A percentile compares a stretch with the other conserved stretches of the same genome.
Conservation (phyloP, 2,113 vertebrate species). For the Pteruthius melanotis region DNA sequence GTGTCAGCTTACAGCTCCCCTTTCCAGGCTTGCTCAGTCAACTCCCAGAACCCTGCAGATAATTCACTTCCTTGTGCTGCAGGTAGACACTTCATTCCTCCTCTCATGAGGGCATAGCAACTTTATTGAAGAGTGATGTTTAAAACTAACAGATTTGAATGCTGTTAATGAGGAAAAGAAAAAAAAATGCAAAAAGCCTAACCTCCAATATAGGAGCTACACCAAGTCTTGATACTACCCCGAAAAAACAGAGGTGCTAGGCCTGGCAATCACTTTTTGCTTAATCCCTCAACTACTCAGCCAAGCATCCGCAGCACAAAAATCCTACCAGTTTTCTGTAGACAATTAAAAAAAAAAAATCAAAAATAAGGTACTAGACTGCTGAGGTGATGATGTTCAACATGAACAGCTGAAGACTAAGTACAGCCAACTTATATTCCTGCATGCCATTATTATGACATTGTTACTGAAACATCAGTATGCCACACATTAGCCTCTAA, state of each 20-base stretch:
- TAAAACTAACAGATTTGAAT: neutral
- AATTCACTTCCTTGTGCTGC: neutral
- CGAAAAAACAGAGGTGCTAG: neutral
- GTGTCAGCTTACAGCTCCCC: neutral
- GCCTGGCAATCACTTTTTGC: neutral
- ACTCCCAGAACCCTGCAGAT: neutral
- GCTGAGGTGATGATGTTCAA: neutral
- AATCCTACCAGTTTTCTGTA: neutral
- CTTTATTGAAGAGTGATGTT: neutral
- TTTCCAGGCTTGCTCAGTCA: neutral
- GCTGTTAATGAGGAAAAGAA: neutral
- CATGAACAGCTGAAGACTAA: neutral
- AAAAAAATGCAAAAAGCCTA: neutral
- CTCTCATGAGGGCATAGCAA: neutral
- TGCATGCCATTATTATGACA: too few relatives aligned
- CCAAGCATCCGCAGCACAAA: neutral
- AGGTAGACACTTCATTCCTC: neutral
- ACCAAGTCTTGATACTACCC: neutral
- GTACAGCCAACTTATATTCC: neutral
- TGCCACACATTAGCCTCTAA: accelerated
- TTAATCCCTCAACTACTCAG: neutral
- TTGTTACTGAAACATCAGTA: neutral
- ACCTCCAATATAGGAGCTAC: neutral
- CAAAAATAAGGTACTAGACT: neutral
- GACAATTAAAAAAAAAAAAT: neutral